phyloP scores from a whole-genome alignment of 2,113 vertebrate species.

The Vulpes lagopus region DNA sequence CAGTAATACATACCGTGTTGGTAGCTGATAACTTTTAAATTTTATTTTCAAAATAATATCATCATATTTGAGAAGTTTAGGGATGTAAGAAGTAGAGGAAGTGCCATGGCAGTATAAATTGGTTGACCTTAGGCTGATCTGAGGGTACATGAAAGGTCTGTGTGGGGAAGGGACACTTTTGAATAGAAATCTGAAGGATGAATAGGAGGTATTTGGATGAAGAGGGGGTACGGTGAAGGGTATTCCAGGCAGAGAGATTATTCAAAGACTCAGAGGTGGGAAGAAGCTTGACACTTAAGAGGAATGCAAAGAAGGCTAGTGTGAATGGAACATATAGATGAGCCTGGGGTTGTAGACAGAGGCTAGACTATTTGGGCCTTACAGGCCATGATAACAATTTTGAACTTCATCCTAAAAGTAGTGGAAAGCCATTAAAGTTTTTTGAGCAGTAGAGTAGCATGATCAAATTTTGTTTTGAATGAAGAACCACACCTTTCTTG shows the following conservation, averaged over 20 bases:
- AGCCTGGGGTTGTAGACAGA: not conserved
- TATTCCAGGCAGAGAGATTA: not conserved
- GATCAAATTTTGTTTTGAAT: conserved; percentile 43
- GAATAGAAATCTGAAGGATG: conserved; percentile 6
- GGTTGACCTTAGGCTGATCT: not conserved
- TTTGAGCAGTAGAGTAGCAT: conserved; percentile 12
- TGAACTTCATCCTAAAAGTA: conserved; percentile 12
- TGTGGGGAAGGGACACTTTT: not conserved
- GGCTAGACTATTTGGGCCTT: not conserved
- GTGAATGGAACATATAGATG: not conserved
- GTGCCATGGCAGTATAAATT: not conserved
- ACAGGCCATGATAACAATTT: not conserved
- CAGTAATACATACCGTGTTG: not conserved
- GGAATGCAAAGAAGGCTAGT: not conserved
- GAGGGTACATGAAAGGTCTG: not conserved
- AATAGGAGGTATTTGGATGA: not conserved
- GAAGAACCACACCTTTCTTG: not conserved
- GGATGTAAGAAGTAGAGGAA: not conserved
- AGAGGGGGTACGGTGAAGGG: not conserved
- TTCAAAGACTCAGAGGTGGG: not conserved
- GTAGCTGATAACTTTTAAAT: not conserved
- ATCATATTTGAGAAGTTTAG: not conserved
- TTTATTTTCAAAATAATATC: not conserved
- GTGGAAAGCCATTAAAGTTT: not conserved
- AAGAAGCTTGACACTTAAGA: not conserved